phyloP scores from a whole-genome alignment of 2,888 invertebrate genomes.

The Allolobophora icterica region DNA sequence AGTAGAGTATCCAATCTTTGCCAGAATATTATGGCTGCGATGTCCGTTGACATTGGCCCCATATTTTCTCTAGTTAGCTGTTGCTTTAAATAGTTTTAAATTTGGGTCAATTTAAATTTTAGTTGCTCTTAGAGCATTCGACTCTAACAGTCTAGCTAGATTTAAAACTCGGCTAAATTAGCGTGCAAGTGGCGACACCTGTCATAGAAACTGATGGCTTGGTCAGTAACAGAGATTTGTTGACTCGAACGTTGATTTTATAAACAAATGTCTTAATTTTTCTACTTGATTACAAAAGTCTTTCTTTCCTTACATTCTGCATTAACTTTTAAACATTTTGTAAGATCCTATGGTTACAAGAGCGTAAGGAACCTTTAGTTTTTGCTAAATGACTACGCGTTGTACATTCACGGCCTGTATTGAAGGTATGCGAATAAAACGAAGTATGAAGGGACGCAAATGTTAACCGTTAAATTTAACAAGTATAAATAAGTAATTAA shows the following conservation, averaged over 20 bases:
- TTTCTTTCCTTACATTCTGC: background rate
- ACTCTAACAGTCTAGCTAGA: background rate
- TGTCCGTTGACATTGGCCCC: background rate
- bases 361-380: background rate
- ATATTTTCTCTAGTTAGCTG: background rate
- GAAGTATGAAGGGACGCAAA: background rate
- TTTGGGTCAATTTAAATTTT: background rate
- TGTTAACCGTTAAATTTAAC: no score
- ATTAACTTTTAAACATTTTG: background rate
- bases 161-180: background rate
- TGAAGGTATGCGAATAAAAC: constrained; percentile 17
- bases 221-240: background rate
- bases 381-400: background rate
- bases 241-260: constrained; percentile 15
- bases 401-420: background rate
- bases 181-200: constrained; percentile 15
- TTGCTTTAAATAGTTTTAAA: background rate
- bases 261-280: background rate
- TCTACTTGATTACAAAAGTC: background rate
- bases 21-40: background rate
- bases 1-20: no score
- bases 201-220: constrained; percentile 24
- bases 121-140: background rate
- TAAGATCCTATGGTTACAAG: background rate
- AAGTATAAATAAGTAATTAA: background rate